These are phyloP conservation scores for Blera fallax DNA, from an alignment of 2,888 invertebrate genomes.

Conservation along the genomic window DNA sequence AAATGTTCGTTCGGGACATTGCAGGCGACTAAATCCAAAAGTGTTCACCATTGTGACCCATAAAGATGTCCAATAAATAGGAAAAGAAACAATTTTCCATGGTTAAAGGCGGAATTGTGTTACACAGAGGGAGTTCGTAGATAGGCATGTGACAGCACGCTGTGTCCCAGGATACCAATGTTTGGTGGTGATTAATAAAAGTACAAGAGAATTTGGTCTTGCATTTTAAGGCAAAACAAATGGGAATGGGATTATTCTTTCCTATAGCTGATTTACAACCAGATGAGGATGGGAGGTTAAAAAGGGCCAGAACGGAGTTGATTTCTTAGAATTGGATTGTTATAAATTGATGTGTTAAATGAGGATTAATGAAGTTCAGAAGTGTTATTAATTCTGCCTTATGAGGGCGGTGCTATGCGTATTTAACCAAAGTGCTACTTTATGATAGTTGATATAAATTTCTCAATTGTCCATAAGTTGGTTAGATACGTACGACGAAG, in stretches of 20 bases:
- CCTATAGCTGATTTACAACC: background rate
- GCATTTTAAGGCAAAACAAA: constrained; percentile 37
- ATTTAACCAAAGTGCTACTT: too few relatives aligned
- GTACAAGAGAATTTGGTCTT: constrained; percentile 35
- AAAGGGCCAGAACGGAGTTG: background rate
- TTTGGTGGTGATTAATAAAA: constrained; percentile 57
- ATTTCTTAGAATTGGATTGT: background rate
- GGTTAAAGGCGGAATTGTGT: constrained; percentile 65
- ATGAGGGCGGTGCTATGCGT: too few relatives aligned
- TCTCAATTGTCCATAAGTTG: too few relatives aligned
- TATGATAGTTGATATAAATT: too few relatives aligned
- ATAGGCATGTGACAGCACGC: constrained; percentile 38
- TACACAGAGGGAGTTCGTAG: constrained; percentile 28
- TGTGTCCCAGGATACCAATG: constrained; percentile 45
- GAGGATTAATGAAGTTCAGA: background rate
- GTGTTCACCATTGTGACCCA: constrained; percentile 39
- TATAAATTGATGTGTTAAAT: background rate
- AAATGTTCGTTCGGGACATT: constrained; percentile 40
- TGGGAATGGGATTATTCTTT: background rate
- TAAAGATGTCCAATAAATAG: constrained; percentile 68
- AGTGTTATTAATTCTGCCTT: background rate
- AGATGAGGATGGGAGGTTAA: background rate
- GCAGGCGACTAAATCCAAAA: constrained; percentile 40
- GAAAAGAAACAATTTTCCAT: constrained; percentile 68
- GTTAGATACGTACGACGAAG: too few relatives aligned